Evolutionary conservation across 2,797 vertebrate genomes (phyloP).

Genomic region (Aselliscus stoliczkanus): DNA sequence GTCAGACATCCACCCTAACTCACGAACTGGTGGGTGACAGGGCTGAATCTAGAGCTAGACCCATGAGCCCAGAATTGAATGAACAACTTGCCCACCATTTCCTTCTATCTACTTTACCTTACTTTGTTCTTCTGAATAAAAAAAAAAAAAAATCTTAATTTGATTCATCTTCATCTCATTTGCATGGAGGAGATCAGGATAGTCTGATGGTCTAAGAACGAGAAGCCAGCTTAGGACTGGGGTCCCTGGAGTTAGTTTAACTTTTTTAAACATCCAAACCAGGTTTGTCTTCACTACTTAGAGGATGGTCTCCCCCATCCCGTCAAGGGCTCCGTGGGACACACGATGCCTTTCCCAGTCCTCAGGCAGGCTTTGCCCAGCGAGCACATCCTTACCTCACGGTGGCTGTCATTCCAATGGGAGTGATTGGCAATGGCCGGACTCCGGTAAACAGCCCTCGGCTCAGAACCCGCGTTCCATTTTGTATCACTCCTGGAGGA

Average conservation of each 20-base stretch:
- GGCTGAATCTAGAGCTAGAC: not conserved
- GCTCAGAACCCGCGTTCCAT: slow-evolving; percentile 91
- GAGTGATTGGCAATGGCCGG: slow-evolving; percentile 93
- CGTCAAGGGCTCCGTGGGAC: rapidly evolving
- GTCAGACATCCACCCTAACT: not conserved
- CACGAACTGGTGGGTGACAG: not conserved
- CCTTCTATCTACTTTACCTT: not conserved
- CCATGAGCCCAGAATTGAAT: not conserved
- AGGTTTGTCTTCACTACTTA: not conserved
- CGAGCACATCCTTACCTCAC: slow-evolving; percentile 86
- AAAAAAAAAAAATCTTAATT: not conserved
- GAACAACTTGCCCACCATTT: not conserved
- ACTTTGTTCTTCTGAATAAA: not conserved
- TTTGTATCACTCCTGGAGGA: slow-evolving; percentile 95
- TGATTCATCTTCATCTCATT: not conserved
- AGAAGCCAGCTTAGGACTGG: not conserved
- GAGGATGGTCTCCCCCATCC: not conserved
- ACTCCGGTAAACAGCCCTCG: slow-evolving; percentile 94
- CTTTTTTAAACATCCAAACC: not conserved
- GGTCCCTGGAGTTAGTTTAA: not conserved
- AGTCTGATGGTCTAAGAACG: not conserved
- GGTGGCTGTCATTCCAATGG: slow-evolving; percentile 91
- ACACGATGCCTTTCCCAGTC: rapidly evolving
- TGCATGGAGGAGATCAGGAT: not conserved
- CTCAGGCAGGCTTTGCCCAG: not conserved